A percentile compares a stretch with the other conserved stretches of the same genome.
Evolutionary conservation across 2,113 vertebrate genomes (phyloP).

Genomic region (Cinclus cinclus): DNA sequence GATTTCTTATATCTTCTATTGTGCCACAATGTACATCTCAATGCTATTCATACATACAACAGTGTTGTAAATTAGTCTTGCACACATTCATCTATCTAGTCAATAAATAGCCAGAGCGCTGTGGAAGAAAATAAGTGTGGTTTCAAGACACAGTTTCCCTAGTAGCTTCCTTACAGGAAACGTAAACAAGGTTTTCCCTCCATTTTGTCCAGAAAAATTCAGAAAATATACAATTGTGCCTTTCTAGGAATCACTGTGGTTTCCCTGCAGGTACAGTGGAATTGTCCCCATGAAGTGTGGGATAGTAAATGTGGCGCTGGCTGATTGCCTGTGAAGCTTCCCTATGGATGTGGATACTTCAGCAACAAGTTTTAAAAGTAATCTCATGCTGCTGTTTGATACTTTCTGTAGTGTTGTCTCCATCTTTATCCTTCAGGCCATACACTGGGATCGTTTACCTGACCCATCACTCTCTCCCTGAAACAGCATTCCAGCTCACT

Average conservation of each 20-base stretch:
- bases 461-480: not conserved
- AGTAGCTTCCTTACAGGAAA: not conserved
- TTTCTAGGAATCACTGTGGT: not conserved
- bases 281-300: fast-evolving
- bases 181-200: not conserved
- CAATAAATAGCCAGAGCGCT: not conserved
- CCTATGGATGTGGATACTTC: not conserved
- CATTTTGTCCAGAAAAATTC: not conserved
- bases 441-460: not conserved
- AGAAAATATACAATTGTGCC: not conserved
- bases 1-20: not conserved
- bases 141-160: not conserved
- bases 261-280: not conserved
- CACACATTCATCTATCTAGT: not conserved
- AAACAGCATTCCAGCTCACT: not conserved
- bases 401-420: not conserved
- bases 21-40: not conserved
- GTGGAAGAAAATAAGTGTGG: not conserved
- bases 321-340: not conserved
- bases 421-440: not conserved
- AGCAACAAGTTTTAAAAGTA: not conserved
- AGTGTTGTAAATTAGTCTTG: not conserved
- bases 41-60: not conserved
- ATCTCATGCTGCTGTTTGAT: not conserved
- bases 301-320: not conserved